phyloP scores from a whole-genome alignment of 2,113 vertebrate species.

The Dicentrarchus labrax region DNA sequence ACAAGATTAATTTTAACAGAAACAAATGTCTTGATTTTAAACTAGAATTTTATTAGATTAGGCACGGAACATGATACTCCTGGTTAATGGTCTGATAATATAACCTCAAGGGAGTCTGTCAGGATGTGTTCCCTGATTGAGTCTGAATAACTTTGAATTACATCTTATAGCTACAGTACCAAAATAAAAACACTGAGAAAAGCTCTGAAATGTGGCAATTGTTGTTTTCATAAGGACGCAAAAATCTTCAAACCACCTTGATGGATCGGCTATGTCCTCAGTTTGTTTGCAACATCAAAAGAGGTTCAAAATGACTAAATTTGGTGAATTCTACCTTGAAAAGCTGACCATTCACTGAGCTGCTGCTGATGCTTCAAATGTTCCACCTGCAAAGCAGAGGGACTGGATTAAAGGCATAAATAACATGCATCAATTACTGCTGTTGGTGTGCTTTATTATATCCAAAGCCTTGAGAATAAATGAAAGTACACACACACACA shows the following conservation, averaged over 20 bases:
- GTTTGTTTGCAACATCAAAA: slow-evolving; percentile 41
- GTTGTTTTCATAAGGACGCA: slow-evolving; percentile 36
- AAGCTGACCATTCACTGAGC: slow-evolving; percentile 30
- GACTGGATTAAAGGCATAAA: slow-evolving; percentile 54
- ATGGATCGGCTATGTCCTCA: slow-evolving; percentile 28
- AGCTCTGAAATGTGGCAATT: neutral
- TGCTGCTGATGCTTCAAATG: slow-evolving; percentile 46
- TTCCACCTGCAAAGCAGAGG: slow-evolving; percentile 39
- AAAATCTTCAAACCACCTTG: slow-evolving; percentile 27
- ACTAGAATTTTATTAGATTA: neutral
- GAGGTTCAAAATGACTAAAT: slow-evolving; percentile 6
- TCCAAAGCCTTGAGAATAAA: slow-evolving; percentile 21
- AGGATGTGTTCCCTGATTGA: slow-evolving; percentile 13
- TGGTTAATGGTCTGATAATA: neutral
- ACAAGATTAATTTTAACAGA: neutral
- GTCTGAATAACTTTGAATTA: slow-evolving; percentile 18
- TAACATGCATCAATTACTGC: slow-evolving; percentile 50
- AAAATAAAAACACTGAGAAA: slow-evolving; percentile 18
- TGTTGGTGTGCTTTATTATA: slow-evolving; percentile 26
- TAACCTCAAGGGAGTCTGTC: slow-evolving; percentile 4
- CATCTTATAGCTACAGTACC: neutral
- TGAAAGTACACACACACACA: neutral
- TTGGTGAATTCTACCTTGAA: neutral
- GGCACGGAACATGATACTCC: neutral
- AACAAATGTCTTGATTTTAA: neutral